These are phyloP conservation scores for Lasioglossum malachurum DNA, from an alignment of 2,888 invertebrate genomes.

Conservation along the genomic window DNA sequence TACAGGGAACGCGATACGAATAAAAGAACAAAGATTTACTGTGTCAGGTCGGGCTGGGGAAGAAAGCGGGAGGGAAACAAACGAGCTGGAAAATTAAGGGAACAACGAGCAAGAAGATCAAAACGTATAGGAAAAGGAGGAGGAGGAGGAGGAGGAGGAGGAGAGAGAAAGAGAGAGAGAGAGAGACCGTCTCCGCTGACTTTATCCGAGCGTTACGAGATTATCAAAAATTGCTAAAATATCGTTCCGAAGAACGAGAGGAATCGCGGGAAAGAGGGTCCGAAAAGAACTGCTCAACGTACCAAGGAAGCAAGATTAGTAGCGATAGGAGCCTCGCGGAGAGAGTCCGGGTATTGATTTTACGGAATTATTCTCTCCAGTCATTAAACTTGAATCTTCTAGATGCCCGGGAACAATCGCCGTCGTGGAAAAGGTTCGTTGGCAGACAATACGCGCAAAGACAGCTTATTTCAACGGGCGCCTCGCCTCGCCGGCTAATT, in stretches of 20 bases:
- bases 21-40: conserved; percentile 10
- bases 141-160: background rate
- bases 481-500: background rate
- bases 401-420: background rate
- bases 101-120: background rate
- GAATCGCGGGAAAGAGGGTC: background rate
- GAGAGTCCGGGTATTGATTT: conserved; percentile 1
- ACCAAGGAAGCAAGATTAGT: background rate
- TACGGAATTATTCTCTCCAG: conserved; percentile 5
- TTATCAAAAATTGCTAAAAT: conserved; percentile 8
- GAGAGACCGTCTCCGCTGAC: background rate
- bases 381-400: conserved; percentile 10
- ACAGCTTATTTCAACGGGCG: background rate
- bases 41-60: background rate
- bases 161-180: background rate
- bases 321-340: background rate
- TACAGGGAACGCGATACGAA: conserved; percentile 9
- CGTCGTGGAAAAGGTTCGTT: background rate
- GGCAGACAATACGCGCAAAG: background rate
- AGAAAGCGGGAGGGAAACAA: background rate
- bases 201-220: conserved; percentile 5
- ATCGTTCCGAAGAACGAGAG: background rate
- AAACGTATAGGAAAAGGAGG: background rate
- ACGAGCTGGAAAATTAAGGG: conserved; percentile 9
- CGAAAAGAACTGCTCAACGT: background rate